phyloP scores from a whole-genome alignment of 2,113 vertebrate genomes.

The Malaclemys terrapin region DNA sequence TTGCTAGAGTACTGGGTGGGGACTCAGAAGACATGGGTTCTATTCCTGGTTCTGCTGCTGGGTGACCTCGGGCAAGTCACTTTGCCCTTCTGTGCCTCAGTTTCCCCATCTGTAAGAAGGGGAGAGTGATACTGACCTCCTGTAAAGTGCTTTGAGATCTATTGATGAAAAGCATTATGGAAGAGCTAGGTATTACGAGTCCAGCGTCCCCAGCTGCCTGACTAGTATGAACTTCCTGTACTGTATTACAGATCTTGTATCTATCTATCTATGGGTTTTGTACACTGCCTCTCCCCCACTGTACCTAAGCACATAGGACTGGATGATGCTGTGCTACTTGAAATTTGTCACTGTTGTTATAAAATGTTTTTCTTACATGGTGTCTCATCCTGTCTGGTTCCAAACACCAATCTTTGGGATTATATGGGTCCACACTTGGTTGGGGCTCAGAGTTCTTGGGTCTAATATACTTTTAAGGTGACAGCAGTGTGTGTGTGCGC shows the following conservation, averaged over 20 bases:
- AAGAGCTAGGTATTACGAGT: accelerated
- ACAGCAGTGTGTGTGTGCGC: neutral
- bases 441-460: neutral
- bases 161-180: neutral
- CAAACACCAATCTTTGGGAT: neutral
- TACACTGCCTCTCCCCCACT: neutral
- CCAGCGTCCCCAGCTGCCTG: neutral
- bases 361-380: neutral
- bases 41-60: neutral
- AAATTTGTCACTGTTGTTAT: neutral
- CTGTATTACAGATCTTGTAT: neutral
- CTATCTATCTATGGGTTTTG: neutral
- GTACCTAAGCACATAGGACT: neutral
- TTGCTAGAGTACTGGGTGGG: neutral
- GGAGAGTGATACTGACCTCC: accelerated
- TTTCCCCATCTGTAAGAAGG: neutral
- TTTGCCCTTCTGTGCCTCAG: accelerated
- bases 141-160: accelerated
- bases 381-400: neutral
- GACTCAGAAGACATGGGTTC: neutral
- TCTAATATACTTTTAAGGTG: neutral
- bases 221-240: accelerated
- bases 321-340: neutral
- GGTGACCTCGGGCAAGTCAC: neutral
- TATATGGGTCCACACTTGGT: neutral